These are phyloP conservation scores for Globia sparganii DNA, from an alignment of 2,888 invertebrate genomes.

Conservation along the genomic window DNA sequence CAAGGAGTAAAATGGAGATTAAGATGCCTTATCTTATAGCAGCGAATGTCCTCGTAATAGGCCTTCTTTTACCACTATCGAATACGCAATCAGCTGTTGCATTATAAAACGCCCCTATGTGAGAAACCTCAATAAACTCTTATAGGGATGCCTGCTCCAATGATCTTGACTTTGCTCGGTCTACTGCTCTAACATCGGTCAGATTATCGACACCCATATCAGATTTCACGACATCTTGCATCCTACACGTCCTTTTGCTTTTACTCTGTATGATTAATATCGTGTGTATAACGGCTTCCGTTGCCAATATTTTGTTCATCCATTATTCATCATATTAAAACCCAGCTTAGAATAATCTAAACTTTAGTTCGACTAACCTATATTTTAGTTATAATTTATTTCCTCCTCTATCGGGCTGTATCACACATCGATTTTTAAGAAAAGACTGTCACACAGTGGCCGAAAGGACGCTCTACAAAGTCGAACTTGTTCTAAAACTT, in stretches of 20 bases:
- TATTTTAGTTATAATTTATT: too few species aligned
- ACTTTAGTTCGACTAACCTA: not conserved
- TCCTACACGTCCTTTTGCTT: slow-evolving; percentile 5
- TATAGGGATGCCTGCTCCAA: slow-evolving; percentile 7
- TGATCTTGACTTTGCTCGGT: slow-evolving; percentile 17
- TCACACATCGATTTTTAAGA: not conserved
- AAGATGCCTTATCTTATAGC: slow-evolving; percentile 15
- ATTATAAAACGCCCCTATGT: not conserved
- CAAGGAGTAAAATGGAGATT: slow-evolving; percentile 20
- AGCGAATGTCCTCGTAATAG: not conserved
- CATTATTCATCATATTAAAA: not conserved
- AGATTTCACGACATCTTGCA: slow-evolving; percentile 27
- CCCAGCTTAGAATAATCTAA: not conserved
- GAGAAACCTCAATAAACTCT: not conserved
- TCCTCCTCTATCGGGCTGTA: not conserved
- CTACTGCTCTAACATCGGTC: not conserved
- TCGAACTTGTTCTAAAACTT: not conserved
- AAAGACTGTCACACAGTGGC: not conserved
- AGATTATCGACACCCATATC: slow-evolving; percentile 16
- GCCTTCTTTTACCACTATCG: too few species aligned
- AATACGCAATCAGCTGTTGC: not conserved
- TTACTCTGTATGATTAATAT: not conserved
- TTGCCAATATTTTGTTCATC: not conserved
- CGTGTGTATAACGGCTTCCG: not conserved
- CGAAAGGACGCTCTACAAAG: not conserved